Evolutionary conservation across 1,140 invertebrate genomes (phyloP), one percentile per base, ranked within the genome.

Genomic region (Eueides isabella): DNA sequence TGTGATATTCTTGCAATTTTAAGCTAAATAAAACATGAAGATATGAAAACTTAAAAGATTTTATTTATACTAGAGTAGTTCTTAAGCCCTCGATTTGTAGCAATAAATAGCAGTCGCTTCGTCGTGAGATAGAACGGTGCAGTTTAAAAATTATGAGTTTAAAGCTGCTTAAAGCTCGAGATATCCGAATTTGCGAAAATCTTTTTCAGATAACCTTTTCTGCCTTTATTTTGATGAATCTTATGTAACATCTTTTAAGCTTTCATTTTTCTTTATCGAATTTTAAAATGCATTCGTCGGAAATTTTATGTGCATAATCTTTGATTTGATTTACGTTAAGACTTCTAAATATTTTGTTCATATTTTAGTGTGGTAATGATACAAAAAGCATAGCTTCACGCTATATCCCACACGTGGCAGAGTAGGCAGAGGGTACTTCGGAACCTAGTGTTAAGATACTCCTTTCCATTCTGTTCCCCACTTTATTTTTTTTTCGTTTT

Each of bases 31-130:
- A 55, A 55, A 55, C 48, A 55, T 4, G 48, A 55, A 55, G 11
- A 55, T 11, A 26, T 55, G 48, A 55, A 26, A 55, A 48, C 35
- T 72, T 72, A 61, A 72, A 72, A 65, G 23, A 66, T 66, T 72
- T 67, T 72, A 72, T 72, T 72, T 72, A 67, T 31, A 29, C 64
- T 5, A 4, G 16, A 67, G 65, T 72, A 66, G 64, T 67, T 72
- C 38, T 44, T 72, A 72, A 68, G 44, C 35, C 19, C 33, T 67
- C 48, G 71, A 72, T 72, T 72, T 72, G 71, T 67, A 67, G 65
- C 65, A 72, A 67, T 72, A 72, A 72, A 72, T 72, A 72, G 63
- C 71, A 31, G 30, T 35, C 64, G 71, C 28, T 72, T 55, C 48
- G 31, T 61, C 48, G 31, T 61, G 65, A 72, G 64, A 72, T 72